Base-by-base conservation (phyloP, 2,888 invertebrate genomes). In the Melinopterus prodromus region DNA sequence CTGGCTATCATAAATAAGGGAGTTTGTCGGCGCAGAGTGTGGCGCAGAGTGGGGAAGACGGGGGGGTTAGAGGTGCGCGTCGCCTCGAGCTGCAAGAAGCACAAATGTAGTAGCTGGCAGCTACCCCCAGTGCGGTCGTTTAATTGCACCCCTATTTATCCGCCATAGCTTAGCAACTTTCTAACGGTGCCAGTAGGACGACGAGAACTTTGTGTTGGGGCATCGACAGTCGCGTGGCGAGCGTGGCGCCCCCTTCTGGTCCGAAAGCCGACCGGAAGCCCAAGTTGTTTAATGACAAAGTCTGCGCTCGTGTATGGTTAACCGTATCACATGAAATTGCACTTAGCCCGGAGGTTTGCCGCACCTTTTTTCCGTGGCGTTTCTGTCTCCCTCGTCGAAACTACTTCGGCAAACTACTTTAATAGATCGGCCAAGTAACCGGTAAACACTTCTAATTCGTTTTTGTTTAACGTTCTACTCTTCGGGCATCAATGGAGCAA, bases 1-100 rank as follows among this genome's bases (percentile, higher is more conserved):
- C 84, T 82, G 85, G 85, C 85, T 36, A 37, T 35, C 83, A 86
- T 88, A 88, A 88, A 88, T 87, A 87, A 88, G 82, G 82, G 83
- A 84, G 84, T 35, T 35, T n/a, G 74, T 37, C 36, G 74, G 35
- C 37, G 74, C 37, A 35, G 74, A 74, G n/a, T 15, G 36, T 35
- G 74, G 37, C 36, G 74, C 74, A 35, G 2, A 26, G 3, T n/a
- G 26, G 26, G 26, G 26, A 26, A 26, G 26, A 35, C 2, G 74
- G 35, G 74, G 53, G 53, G 0, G 53, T n/a, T n/a, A 53, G 53
- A 12, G 53, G 53, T 53, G 53, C 53, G 53, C 9, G 7, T 9
- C 12, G 53, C 53, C 53, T 53, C 53, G 12, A 12, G 53, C 53
- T 53, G 53, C 53, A 53, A 53, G 53, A 53, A 53, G 53, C 53